Evolutionary conservation across 2,797 vertebrate species (phyloP), one percentile per base, ranked within the genome.

Genomic region (Liparis tanakae): DNA sequence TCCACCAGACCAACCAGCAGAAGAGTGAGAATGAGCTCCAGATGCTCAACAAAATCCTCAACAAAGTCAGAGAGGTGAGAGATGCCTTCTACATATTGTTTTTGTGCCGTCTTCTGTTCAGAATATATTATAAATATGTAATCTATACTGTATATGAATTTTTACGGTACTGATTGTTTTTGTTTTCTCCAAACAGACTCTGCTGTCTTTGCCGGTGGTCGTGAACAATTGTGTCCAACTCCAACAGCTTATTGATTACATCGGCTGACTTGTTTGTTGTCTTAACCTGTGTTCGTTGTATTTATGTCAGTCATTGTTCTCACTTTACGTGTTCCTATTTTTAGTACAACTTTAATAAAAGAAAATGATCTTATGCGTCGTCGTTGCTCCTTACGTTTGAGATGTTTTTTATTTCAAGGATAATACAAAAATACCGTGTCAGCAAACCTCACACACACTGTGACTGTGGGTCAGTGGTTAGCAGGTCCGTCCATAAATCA

Each of bases 1-100:
- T 95, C 56, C 91, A 94, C 46, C 82, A 92, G 63, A 83, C 76
- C 77, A 95, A 95, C 87, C 91, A 94, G 84, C 87, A 86, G 74
- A 95, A 94, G 77, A 84, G 86, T 70, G 93, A 94, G 76, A 91
- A 88, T 3, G 94, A 95, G 81, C 92, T 95, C 5, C 91, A 90
- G 37, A 76, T 94, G 58, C 85, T 95, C 64, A 94, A 93, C 80
- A 78, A 88, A 22, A 89, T 95, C 85, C 89, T 95, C 3, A 93
- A 91, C 58, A 91, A 81, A 61, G 92, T 94, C 71, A 81, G 93
- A 79, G 89, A 94, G 94, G 95, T 95, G 67, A 87, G 91, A 15
- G 7, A 14, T 12, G 5, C 8, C 54, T 55, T 15, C 12, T 2
- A 30, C 25, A 36, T 51, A 6, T 25, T 22, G 1, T 1, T 50